Base-by-base conservation (phyloP, 2,888 invertebrate species). In the Sisyra nigra region DNA sequence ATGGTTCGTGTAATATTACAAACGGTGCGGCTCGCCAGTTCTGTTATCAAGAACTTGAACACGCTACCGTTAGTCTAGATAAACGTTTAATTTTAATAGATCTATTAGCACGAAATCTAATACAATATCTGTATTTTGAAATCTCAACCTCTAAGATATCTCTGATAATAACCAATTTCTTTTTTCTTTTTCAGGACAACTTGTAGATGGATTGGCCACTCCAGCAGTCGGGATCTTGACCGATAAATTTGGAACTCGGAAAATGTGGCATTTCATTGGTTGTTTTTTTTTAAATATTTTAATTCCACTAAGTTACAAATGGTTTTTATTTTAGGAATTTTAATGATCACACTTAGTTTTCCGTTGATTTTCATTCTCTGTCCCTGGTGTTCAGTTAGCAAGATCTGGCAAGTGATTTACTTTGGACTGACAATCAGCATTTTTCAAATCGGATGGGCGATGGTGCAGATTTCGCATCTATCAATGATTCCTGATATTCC, bases 371-470 rank as follows among this genome's bases (percentile, higher is more conserved):
- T 87, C 63, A 69, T 77, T 40, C 61, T 74, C 45, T 83, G 82
- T 55, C 71, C 78, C 54, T 71, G 68, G 4, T 77, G 77, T 51
- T 57, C 58, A 54, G 48, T 57, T 40, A 52, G 54, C 31, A 57
- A 57, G 9, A 56, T 55, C 2, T 69, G 69, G 68, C 64, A 68
- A 58, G 65, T 73, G 0, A 51, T 70, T 2, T 73, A 73, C 57
- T 74, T 74, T 51, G 65, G 68, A 1, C 52, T 64, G 29, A 65
- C 72, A 45, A 82, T 87, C 49, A 61, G 72, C 8, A 64, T 89
- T 50, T 89, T 91, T 62, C 93, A 94, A 66, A 80, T 86, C 50
- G 93, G 93, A 9, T 94, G 93, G 93, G 92, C 94, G 1, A 69
- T 85, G 6, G 86, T 86, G 2, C 93, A 94, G 67, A 91, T 94